These are phyloP conservation scores for Cettia cetti DNA, from an alignment of 2,113 vertebrate species.

Conservation along the genomic window DNA sequence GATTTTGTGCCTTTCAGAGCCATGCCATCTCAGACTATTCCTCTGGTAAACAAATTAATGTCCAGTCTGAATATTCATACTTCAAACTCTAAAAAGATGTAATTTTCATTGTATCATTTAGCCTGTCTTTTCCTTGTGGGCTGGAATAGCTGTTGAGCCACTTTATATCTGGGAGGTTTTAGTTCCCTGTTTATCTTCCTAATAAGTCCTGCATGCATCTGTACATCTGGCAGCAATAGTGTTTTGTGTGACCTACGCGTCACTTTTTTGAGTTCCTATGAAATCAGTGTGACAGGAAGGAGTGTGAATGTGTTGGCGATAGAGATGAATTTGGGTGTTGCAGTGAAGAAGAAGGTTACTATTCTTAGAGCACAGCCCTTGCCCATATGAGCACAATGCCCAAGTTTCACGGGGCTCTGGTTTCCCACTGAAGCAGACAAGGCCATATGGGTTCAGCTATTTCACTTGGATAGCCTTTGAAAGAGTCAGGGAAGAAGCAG, in stretches of 20 bases:
- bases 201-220: neutral
- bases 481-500: neutral
- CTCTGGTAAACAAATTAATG: neutral
- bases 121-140: neutral
- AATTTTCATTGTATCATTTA: neutral
- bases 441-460: neutral
- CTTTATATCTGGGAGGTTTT: neutral
- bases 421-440: neutral
- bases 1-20: conserved; percentile 20
- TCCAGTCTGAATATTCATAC: neutral
- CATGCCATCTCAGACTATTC: neutral
- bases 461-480: neutral
- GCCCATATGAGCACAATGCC: neutral
- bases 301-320: neutral
- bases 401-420: neutral
- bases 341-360: neutral
- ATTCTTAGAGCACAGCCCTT: neutral
- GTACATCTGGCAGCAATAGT: neutral
- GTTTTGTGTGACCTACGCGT: neutral
- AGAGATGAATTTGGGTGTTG: neutral
- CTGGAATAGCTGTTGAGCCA: neutral
- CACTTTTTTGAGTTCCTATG: neutral
- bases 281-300: neutral
- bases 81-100: neutral
- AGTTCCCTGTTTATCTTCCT: neutral